Percentiles rank a stretch among this genome's conserved stretches.
These are phyloP conservation scores for Lepus timidus DNA, from an alignment of 2,113 vertebrate species.

Conservation along the genomic window DNA sequence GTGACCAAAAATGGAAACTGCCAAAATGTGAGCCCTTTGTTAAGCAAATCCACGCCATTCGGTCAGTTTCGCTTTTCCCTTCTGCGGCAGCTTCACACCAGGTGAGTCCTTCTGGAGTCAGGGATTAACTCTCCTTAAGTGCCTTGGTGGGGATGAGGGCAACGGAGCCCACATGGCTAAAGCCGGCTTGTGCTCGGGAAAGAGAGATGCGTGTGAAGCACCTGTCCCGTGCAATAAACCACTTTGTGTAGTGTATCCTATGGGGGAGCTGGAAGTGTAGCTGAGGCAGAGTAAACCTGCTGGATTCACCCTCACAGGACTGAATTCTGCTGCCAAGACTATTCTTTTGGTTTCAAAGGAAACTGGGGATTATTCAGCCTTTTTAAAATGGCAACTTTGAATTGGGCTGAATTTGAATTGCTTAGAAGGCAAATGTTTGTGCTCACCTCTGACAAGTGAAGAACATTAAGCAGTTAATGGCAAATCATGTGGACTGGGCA, in stretches of 20 bases:
- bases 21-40: rapidly evolving
- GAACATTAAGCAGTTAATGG: neutral
- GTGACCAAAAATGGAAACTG: neutral
- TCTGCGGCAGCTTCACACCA: neutral
- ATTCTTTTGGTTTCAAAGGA: neutral
- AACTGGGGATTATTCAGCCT: neutral
- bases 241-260: neutral
- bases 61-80: neutral
- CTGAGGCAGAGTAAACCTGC: neutral
- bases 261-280: neutral
- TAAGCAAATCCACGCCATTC: rapidly evolving
- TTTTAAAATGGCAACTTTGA: neutral
- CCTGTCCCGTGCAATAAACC: neutral
- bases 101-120: neutral
- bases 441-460: neutral
- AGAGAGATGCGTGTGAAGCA: neutral
- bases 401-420: neutral
- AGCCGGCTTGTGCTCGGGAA: neutral
- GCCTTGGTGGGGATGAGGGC: neutral
- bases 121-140: neutral
- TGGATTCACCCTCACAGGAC: neutral
- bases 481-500: neutral
- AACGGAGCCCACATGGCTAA: neutral
- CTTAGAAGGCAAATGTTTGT: conserved; percentile 3
- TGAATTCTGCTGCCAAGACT: neutral